Evolutionary conservation across 1,140 invertebrate species (phyloP), one percentile per base, ranked within the genome.

Genomic region (honey bee (Apis mellifera)): DNA sequence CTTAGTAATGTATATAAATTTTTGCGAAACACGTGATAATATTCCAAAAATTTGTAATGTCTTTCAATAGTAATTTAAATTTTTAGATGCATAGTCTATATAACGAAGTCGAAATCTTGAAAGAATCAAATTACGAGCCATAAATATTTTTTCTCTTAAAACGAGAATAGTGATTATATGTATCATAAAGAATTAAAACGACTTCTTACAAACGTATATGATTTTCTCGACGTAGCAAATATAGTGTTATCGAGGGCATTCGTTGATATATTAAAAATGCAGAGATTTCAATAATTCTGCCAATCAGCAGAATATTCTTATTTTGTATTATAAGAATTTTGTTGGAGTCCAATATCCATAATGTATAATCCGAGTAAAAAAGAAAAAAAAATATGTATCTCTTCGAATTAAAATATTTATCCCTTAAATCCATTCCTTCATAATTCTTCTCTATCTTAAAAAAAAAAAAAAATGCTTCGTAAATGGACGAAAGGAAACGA

Each of bases 221-320:
- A 9, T 80, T 74, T 65, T 57, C 70, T 74, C 71, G 71, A 80
- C 78, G 78, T 74, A 74, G 78, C 78, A 78, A 69, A 54, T 55
- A 21, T 60, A 65, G 78, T 50, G 70, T 54, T 32, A 65, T 32
- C 52, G 26, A 48, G 69, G 78, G 21, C 70, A 72, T 72, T 72
- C 57, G 57, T 72, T 79, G 19, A 13, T 50, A 32, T 68, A 42
- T 52, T 11, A 72, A 54, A 62, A 54, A 72, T 19, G 12, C 19
- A 66, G 21, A 66, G n/a, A 69, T 78, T 50, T 48, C 9, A 19
- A 48, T 54, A 54, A 23, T 42, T 42, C 32, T 26, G n/a, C 11
- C 9, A 3, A 57, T 3, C 57, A 3, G 57, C 66, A 23, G 48
- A 70, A n/a, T 60, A 71, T 21, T 72, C 21, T 13, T 78, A 48